Evolutionary conservation across 2,113 vertebrate genomes (phyloP).

Genomic region (Hypanus sabinus): DNA sequence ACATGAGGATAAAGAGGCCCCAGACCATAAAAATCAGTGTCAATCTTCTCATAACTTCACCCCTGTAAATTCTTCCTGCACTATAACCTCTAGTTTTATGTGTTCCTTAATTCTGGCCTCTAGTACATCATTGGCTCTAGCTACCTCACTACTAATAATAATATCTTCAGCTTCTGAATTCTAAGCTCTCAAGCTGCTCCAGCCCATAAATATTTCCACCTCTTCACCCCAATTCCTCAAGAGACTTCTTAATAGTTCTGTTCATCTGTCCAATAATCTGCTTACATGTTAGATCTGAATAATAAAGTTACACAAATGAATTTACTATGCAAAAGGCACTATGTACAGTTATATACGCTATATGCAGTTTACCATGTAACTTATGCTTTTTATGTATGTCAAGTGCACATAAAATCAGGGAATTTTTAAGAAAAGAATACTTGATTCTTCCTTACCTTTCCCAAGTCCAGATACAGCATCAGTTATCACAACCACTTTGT

Average conservation of each 20-base stretch:
- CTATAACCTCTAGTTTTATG: neutral
- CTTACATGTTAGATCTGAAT: neutral
- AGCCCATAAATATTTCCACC: neutral
- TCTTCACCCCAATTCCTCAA: neutral
- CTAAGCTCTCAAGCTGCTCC: neutral
- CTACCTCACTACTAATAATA: neutral
- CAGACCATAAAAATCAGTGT: neutral
- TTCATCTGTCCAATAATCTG: neutral
- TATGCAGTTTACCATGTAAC: neutral
- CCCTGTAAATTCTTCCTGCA: too few species aligned
- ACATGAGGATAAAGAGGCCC: neutral
- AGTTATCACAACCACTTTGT: conserved; percentile 89
- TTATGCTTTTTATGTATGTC: neutral
- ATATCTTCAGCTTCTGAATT: neutral
- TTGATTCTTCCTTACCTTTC: conserved; percentile 63
- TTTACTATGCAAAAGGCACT: neutral
- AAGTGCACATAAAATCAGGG: conserved; percentile 5
- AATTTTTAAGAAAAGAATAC: neutral
- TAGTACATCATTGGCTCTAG: neutral
- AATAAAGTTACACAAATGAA: too few species aligned
- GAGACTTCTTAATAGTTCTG: neutral
- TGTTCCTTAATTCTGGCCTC: neutral
- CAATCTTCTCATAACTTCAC: neutral
- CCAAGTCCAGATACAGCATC: conserved; percentile 85
- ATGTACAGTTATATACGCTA: neutral